Evolutionary conservation across 1,140 invertebrate genomes (phyloP), one percentile per base, ranked within the genome.

Genomic region (Antheraea pernyi): DNA sequence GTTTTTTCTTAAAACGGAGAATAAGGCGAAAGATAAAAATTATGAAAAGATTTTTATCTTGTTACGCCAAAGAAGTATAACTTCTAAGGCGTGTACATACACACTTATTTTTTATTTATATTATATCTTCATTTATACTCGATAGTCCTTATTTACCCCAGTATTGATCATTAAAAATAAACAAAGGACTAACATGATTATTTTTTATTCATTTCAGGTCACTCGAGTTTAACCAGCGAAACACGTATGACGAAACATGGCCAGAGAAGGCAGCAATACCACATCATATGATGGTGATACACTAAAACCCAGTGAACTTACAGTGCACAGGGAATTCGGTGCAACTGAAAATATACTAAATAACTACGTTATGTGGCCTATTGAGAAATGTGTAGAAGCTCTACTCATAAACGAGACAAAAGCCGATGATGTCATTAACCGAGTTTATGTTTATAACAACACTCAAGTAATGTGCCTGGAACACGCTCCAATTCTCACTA

Each of bases 401-500:
- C 67, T 80, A 42, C 19, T 86, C 9, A 77, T 85, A 36, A 90
- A 89, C 59, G 71, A 70, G 18, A 78, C 82, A 46, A 73, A 76
- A 10, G 67, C n/a, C n/a, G 82, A 85, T 61, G 77, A 85, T 18
- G 13, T 82, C 63, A 68, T 70, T 8, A 80, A 78, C 39, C 77
- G 67, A 7, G 53, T 79, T 18, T 81, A 76, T 46, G 36, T 74
- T 13, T 82, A 82, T 66, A 94, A 94, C 67, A 78, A 85, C 0
- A 93, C 91, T 4, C 61, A 76, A 36, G 59, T 91, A 19, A 76
- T 73, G 46, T 95, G 94, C 72, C 80, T 94, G 70, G 93, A 94
- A 63, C 95, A 96, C 76, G 95, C 95, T 0, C 96, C 96, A 0
- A 85, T 88, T 42, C 75, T 96, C 7, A 95, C 94, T 0, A 91